These are phyloP conservation scores for Notarius quadriscutis DNA, from an alignment of 2,113 vertebrate species.

Conservation along the genomic window DNA sequence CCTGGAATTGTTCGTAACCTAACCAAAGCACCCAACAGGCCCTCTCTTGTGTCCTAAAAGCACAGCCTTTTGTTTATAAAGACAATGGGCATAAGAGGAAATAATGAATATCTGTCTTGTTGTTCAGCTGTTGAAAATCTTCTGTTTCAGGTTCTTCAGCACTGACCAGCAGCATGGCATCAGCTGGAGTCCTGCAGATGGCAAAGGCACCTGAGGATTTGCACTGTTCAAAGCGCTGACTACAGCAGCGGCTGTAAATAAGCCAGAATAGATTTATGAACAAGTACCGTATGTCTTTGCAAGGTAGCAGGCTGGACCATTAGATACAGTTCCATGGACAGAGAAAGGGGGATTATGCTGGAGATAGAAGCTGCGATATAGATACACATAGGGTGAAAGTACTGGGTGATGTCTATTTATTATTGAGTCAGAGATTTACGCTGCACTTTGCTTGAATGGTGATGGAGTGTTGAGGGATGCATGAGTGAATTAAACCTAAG, in stretches of 20 bases:
- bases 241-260: constrained; percentile 72
- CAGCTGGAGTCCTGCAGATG: constrained; percentile 57
- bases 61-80: background rate
- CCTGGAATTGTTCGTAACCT: background rate
- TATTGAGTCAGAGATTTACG: constrained; percentile 48
- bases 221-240: constrained; percentile 73
- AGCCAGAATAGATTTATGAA: constrained; percentile 67
- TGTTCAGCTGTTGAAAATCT: constrained; percentile 4
- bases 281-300: constrained; percentile 61
- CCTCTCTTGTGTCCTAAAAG: background rate
- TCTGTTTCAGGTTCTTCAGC: constrained; percentile 16
- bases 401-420: constrained; percentile 51
- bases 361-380: constrained; percentile 50
- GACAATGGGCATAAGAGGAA: constrained; percentile 7
- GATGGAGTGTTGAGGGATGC: constrained; percentile 14
- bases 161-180: constrained; percentile 37
- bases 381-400: constrained; percentile 50
- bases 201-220: constrained; percentile 63
- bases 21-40: constrained; percentile 12
- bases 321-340: constrained; percentile 60
- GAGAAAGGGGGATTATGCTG: constrained; percentile 50
- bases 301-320: constrained; percentile 59
- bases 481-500: constrained; percentile 25
- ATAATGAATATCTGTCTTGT: background rate
- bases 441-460: constrained; percentile 29